Percentiles rank a stretch among this genome's conserved stretches.
Conservation (phyloP, 2,113 vertebrate genomes). For the Prionailurus viverrinus region DNA sequence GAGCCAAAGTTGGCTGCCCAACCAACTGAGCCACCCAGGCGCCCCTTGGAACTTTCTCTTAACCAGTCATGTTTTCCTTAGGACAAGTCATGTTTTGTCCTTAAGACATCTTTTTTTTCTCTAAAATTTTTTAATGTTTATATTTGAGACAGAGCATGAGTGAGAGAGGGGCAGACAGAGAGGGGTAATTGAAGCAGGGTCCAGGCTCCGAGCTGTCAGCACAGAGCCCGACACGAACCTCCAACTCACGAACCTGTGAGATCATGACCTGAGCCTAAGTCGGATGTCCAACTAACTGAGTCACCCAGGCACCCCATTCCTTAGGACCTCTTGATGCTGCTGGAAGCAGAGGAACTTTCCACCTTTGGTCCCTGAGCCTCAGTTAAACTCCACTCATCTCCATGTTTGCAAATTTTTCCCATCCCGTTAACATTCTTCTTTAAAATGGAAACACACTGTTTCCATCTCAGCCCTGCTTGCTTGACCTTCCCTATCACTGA, state of each 20-base stretch:
- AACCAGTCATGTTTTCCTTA: neutral
- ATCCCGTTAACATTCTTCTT: constrained; percentile 29
- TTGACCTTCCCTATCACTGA: constrained; percentile 39
- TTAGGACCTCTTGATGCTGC: neutral
- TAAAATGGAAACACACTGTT: constrained; percentile 1
- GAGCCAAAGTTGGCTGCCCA: no score
- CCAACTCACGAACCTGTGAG: no score
- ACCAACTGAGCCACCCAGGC: no score
- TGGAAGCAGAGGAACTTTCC: neutral
- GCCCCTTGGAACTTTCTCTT: neutral
- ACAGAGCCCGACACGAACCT: no score
- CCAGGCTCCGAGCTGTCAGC: no score
- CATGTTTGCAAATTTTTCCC: neutral
- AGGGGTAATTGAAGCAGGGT: no score
- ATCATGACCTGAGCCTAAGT: no score
- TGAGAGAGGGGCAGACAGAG: no score
- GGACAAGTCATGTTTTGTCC: neutral
- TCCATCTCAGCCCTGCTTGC: neutral
- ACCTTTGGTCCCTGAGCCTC: neutral
- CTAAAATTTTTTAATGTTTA: no score
- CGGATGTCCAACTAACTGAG: no score
- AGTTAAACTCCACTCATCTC: neutral
- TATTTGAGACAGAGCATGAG: no score
- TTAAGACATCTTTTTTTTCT: neutral
- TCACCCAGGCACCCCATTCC: neutral